Percentiles rank a stretch among this genome's conserved stretches.
phyloP scores from a whole-genome alignment of 2,888 invertebrate genomes.

The Temnothorax rugatulus region DNA sequence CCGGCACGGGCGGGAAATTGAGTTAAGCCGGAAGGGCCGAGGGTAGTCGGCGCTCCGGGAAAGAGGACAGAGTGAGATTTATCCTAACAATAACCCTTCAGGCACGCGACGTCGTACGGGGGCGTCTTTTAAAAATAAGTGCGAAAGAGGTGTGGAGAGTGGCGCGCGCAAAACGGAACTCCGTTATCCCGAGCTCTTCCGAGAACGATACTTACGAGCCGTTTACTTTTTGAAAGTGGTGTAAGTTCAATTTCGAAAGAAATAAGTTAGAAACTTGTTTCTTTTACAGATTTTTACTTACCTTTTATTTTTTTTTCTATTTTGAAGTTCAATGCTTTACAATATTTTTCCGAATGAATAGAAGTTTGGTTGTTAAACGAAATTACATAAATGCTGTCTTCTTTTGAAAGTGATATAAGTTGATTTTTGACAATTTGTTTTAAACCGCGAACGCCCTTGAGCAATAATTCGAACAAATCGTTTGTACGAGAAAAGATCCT shows the following conservation, averaged over 20 bases:
- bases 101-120: background rate
- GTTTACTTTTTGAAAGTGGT: background rate
- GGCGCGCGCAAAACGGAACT: background rate
- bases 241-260: background rate
- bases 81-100: slow-evolving; percentile 47
- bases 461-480: background rate
- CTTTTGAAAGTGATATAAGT: background rate
- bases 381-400: background rate
- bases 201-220: background rate
- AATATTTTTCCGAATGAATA: background rate
- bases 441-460: no score
- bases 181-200: background rate
- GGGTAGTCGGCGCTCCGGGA: background rate
- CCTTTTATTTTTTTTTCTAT: background rate
- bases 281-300: background rate
- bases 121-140: background rate
- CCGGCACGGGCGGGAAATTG: slow-evolving; percentile 40
- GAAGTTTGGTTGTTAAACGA: background rate
- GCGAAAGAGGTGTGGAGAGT: background rate
- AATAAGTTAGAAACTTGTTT: background rate
- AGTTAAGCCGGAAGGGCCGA: slow-evolving; percentile 36
- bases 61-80: slow-evolving; percentile 28
- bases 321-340: background rate
- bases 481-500: background rate
- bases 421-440: background rate